phyloP scores from a whole-genome alignment of 2,797 vertebrate genomes.

The Delichon dasypus region DNA sequence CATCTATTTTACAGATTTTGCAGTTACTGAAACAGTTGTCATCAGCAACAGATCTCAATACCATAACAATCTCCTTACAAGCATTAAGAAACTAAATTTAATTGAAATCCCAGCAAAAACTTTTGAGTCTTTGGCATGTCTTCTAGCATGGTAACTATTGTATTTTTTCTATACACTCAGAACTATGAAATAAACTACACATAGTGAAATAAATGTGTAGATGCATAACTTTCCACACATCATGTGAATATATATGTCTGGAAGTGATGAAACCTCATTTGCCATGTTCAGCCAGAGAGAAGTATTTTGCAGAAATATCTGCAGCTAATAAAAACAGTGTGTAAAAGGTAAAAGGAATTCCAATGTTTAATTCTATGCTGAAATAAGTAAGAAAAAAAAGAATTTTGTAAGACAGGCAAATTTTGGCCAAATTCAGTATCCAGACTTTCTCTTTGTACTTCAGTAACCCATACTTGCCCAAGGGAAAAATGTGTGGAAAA shows the following conservation, averaged over 20 bases:
- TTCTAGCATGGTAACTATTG: neutral
- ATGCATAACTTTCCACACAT: neutral
- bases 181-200: neutral
- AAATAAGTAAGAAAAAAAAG: neutral
- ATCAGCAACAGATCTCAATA: conserved; percentile 43
- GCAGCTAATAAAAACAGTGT: neutral
- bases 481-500: neutral
- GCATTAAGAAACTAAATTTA: conserved; percentile 16
- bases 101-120: conserved; percentile 30
- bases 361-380: neutral
- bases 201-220: neutral
- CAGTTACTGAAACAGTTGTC: conserved; percentile 34
- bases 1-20: conserved; percentile 36
- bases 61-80: conserved; percentile 10
- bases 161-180: neutral
- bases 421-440: neutral
- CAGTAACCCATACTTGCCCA: neutral
- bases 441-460: neutral
- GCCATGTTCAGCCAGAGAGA: neutral
- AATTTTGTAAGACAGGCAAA: neutral
- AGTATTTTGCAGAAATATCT: neutral
- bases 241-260: neutral
- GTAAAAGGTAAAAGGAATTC: neutral
- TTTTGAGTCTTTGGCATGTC: neutral
- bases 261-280: neutral